These are phyloP conservation scores for Pyrgus malvae DNA, from an alignment of 2,888 invertebrate genomes.

Conservation along the genomic window DNA sequence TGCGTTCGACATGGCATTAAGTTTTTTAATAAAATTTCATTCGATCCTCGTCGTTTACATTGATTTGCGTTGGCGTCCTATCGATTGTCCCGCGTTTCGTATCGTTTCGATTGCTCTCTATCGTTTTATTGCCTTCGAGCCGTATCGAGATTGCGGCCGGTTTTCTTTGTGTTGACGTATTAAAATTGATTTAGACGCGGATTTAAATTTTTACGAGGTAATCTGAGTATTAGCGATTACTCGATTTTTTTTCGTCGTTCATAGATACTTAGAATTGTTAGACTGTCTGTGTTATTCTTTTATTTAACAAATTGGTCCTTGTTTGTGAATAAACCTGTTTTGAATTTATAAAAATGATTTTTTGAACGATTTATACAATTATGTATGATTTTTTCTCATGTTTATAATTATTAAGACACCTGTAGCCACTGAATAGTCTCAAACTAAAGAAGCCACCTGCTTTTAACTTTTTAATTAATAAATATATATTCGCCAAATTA, in stretches of 20 bases:
- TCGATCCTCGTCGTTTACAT: slow-evolving; percentile 1
- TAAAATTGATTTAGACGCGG: background rate
- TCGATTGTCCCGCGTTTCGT: slow-evolving; percentile 7
- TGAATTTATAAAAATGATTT: too few relatives aligned
- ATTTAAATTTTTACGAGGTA: background rate
- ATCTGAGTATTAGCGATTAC: background rate
- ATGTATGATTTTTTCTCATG: too few relatives aligned
- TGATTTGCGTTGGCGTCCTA: slow-evolving; percentile 10
- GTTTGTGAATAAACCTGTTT: too few relatives aligned
- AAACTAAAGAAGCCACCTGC: too few relatives aligned
- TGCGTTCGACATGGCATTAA: slow-evolving; percentile 28
- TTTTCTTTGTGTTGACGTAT: background rate
- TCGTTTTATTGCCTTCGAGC: slow-evolving; percentile 9
- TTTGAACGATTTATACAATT: too few relatives aligned
- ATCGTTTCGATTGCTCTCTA: background rate
- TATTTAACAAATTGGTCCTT: too few relatives aligned
- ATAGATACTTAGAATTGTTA: too few relatives aligned
- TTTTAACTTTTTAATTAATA: too few relatives aligned
- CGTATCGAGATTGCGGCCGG: background rate
- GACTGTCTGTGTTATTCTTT: too few relatives aligned
- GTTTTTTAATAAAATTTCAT: slow-evolving; percentile 32
- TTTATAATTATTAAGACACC: too few relatives aligned
- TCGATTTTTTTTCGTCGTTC: background rate
- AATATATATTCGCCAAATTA: too few relatives aligned
- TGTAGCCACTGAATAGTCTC: too few relatives aligned